These are phyloP conservation scores for Ips nitidus DNA, from an alignment of 1,140 invertebrate species.

Conservation along the genomic window DNA sequence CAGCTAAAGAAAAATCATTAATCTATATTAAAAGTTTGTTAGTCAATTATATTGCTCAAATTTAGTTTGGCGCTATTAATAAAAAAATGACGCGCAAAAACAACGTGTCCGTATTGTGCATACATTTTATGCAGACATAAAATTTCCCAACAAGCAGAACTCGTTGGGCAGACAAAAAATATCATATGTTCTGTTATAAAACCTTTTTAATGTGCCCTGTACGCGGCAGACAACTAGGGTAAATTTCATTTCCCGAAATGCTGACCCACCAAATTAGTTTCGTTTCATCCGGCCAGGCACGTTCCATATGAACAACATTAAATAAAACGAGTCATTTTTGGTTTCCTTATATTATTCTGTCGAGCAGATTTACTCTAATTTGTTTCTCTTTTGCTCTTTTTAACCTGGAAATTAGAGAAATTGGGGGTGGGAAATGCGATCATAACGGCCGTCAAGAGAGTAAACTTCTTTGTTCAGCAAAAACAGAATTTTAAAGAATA, in stretches of 20 bases:
- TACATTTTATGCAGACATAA: too few relatives aligned
- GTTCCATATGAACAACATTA: slow-evolving; percentile 21
- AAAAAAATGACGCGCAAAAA: too few relatives aligned
- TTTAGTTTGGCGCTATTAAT: too few relatives aligned
- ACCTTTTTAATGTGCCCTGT: neutral
- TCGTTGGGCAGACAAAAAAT: neutral
- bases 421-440: neutral
- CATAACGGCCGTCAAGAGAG: too few relatives aligned
- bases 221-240: neutral
- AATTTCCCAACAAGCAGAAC: too few relatives aligned
- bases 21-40: too few relatives aligned
- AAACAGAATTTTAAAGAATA: too few relatives aligned
- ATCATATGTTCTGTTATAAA: neutral
- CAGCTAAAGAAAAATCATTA: too few relatives aligned
- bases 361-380: slow-evolving; percentile 6
- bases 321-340: slow-evolving; percentile 13
- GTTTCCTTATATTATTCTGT: slow-evolving; percentile 15
- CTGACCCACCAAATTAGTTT: slow-evolving; percentile 14
- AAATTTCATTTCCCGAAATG: slow-evolving; percentile 6
- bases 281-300: slow-evolving; percentile 13
- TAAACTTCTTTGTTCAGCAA: too few relatives aligned
- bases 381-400: neutral
- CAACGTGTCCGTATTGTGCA: too few relatives aligned
- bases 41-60: too few relatives aligned
- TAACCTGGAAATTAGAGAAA: neutral